Evolutionary conservation across 2,797 vertebrate genomes (phyloP).

Genomic region (Pseudochirops corinnae): DNA sequence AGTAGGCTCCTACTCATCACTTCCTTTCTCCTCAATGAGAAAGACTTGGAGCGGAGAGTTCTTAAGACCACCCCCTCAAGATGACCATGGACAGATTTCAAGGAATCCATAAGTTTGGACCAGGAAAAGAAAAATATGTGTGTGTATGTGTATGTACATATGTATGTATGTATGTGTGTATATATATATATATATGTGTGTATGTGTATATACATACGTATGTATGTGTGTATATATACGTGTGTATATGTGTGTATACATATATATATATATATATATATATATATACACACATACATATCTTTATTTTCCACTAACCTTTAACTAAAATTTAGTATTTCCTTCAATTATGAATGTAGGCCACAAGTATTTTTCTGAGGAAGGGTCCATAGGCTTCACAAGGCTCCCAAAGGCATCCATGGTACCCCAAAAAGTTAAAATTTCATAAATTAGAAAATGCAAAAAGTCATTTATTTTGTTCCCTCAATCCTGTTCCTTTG

Average conservation of each 20-base stretch:
- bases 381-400: not conserved
- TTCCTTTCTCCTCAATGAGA: not conserved
- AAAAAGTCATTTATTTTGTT: not conserved
- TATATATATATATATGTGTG: no score
- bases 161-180: no score
- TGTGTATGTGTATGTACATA: no score
- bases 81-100: not conserved
- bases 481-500: not conserved
- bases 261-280: no score
- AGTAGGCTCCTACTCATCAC: not conserved
- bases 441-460: not conserved
- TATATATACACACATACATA: no score
- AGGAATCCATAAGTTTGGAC: not conserved
- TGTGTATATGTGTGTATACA: no score
- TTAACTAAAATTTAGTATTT: no score
- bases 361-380: not conserved
- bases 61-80: not conserved
- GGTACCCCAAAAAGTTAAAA: not conserved
- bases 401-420: not conserved
- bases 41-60: not conserved
- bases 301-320: no score
- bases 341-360: no score
- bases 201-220: no score
- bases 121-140: not conserved
- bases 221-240: no score